Evolutionary conservation across 2,797 vertebrate species (phyloP), one percentile per base, ranked within the genome.

Genomic region (Centroberyx gerrardi): DNA sequence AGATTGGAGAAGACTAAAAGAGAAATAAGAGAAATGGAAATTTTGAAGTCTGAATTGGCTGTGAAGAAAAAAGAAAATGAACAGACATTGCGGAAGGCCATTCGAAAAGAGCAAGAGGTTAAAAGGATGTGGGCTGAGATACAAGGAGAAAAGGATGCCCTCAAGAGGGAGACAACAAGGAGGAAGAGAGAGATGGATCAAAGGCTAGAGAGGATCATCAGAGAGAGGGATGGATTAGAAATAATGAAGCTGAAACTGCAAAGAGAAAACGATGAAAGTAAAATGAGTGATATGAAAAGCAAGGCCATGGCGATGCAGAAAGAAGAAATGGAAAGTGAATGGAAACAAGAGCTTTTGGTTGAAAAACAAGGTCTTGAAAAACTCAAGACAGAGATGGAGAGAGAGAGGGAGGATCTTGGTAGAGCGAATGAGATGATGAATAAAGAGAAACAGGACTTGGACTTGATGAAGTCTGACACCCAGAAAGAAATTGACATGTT

Each of bases 21-120:
- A 58, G 90, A 94, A 61, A 87, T 72, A 74, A 81, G 33, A 73
- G 92, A 93, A 46, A 86, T 87, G 53, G 91, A 94, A 66, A 44
- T 92, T 17, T 54, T 92, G 27, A 90, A 72, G 46, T 82, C 63
- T 42, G 91, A 93, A 51, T 22, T 94, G 65, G 82, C 90, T 10
- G 62, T 74, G 1, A 61, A 74, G 42, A 90, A 62, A 51, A 91
- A 55, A 85, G 84, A 90, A 68, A 83, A 81, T 72, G 70, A 85
- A 40, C 44, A 81, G 9, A 59, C 81, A 27, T 62, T 84, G 52
- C 68, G 76, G 74, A 83, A 74, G 71, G 48, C 33, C 0, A 53
- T 55, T 49, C 67, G 42, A 66, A 88, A 83, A 75, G 80, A 86
- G 48, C 59, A 80, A 1, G 59, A 92, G 27, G 55, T 83, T 18